Conservation (phyloP, 2,113 vertebrate genomes). For the Fregetta grallaria region DNA sequence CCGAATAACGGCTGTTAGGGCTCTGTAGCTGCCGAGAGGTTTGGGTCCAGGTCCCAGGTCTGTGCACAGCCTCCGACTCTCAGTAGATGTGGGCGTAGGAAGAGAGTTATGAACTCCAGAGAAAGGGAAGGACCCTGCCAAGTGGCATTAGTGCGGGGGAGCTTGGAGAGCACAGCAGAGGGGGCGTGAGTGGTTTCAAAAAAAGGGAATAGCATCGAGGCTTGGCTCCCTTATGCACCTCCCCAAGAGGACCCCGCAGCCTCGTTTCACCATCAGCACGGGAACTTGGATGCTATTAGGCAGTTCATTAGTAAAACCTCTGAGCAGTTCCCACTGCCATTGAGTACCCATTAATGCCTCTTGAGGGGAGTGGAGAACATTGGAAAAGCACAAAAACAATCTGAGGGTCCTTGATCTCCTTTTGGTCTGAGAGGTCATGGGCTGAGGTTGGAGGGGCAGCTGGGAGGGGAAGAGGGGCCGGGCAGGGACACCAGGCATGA, state of each 20-base stretch:
- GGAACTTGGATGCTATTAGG: conserved; percentile 54
- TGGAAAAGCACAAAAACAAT: conserved; percentile 46
- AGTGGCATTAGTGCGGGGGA: background rate
- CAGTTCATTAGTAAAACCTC: conserved; percentile 56
- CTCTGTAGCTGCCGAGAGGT: background rate
- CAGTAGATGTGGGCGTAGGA: background rate
- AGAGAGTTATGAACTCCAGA: background rate
- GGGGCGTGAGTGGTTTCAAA: background rate
- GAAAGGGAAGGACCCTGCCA: background rate
- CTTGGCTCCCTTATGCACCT: background rate
- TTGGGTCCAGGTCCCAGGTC: background rate
- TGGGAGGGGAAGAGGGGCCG: background rate
- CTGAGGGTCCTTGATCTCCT: conserved; percentile 37
- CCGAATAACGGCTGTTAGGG: background rate
- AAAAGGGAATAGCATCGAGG: background rate
- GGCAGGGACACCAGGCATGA: background rate
- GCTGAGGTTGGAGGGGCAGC: conserved; percentile 3
- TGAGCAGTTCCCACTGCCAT: background rate
- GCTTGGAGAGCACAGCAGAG: background rate
- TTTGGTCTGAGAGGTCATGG: background rate
- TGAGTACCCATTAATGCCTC: conserved; percentile 61
- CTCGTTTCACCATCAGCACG: background rate
- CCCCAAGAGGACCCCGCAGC: background rate
- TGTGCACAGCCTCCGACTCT: background rate
- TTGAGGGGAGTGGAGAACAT: conserved; percentile 32